Base-by-base conservation (phyloP, 2,888 invertebrate genomes). In the Craniophora ligustri region DNA sequence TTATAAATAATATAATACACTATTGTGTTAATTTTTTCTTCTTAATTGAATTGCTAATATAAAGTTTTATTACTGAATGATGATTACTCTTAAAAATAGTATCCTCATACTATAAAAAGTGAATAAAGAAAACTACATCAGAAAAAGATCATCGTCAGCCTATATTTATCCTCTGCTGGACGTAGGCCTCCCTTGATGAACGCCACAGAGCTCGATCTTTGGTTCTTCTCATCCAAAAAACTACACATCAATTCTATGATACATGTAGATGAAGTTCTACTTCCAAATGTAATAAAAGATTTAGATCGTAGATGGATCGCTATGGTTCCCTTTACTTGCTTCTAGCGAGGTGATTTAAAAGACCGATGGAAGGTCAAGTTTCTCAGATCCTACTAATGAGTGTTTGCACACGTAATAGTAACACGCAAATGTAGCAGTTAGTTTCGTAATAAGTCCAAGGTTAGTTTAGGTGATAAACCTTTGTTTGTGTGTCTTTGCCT, bases 361-460 rank as follows among this genome's bases (percentile, higher is more conserved):
- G 65, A 60, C 45, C 10, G n/a, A 13, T 21, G 40, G 79, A 84
- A 85, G 85, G 86, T 80, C 84, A 80, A 71, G 72, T 73, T 72
- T 71, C 76, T 66, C 57, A 48, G 72, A 67, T 65, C 47, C 59
- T 76, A 41, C 35, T 85, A 85, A 82, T 85, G 78, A 82, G 64
- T 41, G 23, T 36, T 55, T 69, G 56, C 13, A 57, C 74, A 72
- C 78, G 78, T 81, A 73, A 75, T 54, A 53, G 54, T 45, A 50
- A 69, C 79, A 77, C 74, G 76, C 80, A 63, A 78, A 68, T 72
- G 57, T 31, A 50, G 60, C 55, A 62, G 47, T 48, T 60, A 50
- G 48, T 72, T 76, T 74, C 67, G 75, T 75, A 81, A 81, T 64
- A 65, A 62, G 65, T 54, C 46, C 78, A 60, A 78, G 80, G 81